A percentile compares a stretch with the other conserved stretches of the same genome.
phyloP scores from a whole-genome alignment of 53 echinoderm and acorn worm genomes.

The Temnopleurus reevesii region DNA sequence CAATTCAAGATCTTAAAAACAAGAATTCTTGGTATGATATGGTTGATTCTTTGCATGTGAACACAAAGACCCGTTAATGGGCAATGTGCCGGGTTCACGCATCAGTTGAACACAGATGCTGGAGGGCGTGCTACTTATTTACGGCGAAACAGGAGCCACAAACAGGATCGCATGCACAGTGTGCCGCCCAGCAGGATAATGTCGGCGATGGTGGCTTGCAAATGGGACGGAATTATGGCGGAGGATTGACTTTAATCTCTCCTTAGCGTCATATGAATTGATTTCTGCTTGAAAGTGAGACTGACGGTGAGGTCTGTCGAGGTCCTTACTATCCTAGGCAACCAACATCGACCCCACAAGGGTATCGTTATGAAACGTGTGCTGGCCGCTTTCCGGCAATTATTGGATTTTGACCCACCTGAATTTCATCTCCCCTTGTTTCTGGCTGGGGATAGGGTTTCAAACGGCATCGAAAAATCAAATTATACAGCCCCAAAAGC shows the following conservation, averaged over 20 bases:
- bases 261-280: slow-evolving; percentile 27
- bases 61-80: not conserved
- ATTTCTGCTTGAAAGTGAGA: slow-evolving; percentile 45
- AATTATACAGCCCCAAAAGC: slow-evolving; percentile 44
- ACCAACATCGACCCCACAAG: slow-evolving; percentile 1
- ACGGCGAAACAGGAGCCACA: not conserved
- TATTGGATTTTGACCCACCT: slow-evolving; percentile 47
- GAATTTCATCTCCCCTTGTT: slow-evolving; percentile 8
- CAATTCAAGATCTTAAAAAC: not conserved
- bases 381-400: slow-evolving; percentile 48
- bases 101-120: not conserved
- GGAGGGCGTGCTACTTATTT: not conserved
- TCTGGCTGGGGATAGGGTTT: not conserved
- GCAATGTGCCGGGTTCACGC: not conserved
- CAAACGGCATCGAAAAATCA: slow-evolving; percentile 31
- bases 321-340: not conserved
- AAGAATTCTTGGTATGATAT: too few species aligned
- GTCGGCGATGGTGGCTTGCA: not conserved
- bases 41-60: not conserved
- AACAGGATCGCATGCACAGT: not conserved
- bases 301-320: slow-evolving; percentile 12
- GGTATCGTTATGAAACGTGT: slow-evolving; percentile 50
- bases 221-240: slow-evolving; percentile 39
- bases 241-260: slow-evolving; percentile 54
- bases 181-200: not conserved